Evolutionary conservation across 2,113 vertebrate genomes (phyloP).

Genomic region (Channa maculata): DNA sequence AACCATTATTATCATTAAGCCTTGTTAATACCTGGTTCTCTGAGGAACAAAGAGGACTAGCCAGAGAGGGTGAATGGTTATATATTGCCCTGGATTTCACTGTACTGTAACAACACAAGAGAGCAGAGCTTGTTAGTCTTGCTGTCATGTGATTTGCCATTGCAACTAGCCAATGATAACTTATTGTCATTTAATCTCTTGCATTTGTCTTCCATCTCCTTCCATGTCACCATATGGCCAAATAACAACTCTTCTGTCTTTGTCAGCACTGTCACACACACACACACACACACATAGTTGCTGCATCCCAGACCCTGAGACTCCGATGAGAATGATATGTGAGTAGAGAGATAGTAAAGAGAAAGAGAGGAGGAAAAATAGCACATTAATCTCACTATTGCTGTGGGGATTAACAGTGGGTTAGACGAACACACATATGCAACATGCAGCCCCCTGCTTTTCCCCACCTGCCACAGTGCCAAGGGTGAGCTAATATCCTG

Average conservation of each 20-base stretch:
- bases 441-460: constrained; percentile 20
- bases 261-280: constrained; percentile 8
- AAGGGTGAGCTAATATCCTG: constrained; percentile 30
- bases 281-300: background rate
- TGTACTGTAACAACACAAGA: background rate
- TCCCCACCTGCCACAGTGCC: constrained; percentile 51
- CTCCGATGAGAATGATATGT: constrained; percentile 33
- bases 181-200: constrained; percentile 35
- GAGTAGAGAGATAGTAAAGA: background rate
- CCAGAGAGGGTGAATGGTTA: constrained; percentile 15
- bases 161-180: constrained; percentile 28
- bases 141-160: constrained; percentile 1
- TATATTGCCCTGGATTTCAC: constrained; percentile 21
- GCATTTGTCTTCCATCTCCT: constrained; percentile 29
- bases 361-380: constrained; percentile 12
- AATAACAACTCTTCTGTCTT: constrained; percentile 18
- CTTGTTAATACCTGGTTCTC: constrained; percentile 18
- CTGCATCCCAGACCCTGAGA: constrained; percentile 2
- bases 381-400: constrained; percentile 42
- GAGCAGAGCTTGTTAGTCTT: constrained; percentile 33
- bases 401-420: constrained; percentile 46
- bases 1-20: constrained; percentile 35
- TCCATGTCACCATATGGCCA: constrained; percentile 23
- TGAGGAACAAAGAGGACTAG: constrained; percentile 23
- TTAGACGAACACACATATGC: constrained; percentile 2